Conservation (phyloP, 2,888 invertebrate species). For the Xestia sexstrigata region DNA sequence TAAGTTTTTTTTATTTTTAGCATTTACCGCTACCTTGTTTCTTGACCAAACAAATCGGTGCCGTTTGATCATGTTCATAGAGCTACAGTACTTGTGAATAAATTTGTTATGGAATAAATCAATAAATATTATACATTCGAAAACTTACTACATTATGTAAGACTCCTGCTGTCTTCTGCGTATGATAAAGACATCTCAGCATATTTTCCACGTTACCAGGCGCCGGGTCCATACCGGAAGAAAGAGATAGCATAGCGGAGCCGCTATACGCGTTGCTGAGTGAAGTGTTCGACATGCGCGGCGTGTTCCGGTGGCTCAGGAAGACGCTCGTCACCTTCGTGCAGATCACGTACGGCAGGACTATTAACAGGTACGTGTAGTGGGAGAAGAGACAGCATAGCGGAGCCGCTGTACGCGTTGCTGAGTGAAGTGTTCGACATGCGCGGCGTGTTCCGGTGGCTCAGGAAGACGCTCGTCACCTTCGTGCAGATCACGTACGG, state of each 20-base stretch:
- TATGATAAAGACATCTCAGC: background rate
- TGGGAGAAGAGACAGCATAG: constrained; percentile 94
- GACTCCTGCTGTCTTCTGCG: background rate
- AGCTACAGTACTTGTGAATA: background rate
- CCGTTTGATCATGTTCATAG: background rate
- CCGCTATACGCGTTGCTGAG: constrained; percentile 96
- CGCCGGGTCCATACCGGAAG: constrained; percentile 89
- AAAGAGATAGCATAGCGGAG: constrained; percentile 96
- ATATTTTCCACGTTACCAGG: constrained; percentile 66
- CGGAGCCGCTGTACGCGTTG: constrained; percentile 96
- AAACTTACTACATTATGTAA: background rate
- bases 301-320: constrained; percentile 96
- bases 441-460: constrained; percentile 96
- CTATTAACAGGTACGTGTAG: constrained; percentile 93
- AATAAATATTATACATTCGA: background rate
- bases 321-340: constrained; percentile 97
- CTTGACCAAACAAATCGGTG: background rate
- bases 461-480: constrained; percentile 96
- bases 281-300: constrained; percentile 97
- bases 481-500: constrained; percentile 98
- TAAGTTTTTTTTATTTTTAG: too few species aligned
- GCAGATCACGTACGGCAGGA: constrained; percentile 97
- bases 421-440: constrained; percentile 97
- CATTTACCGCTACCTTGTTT: background rate
- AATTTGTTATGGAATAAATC: background rate